Percentiles rank a stretch among this genome's conserved stretches.
phyloP scores from a whole-genome alignment of 1,140 invertebrate species.

The Coboldia fuscipes region DNA sequence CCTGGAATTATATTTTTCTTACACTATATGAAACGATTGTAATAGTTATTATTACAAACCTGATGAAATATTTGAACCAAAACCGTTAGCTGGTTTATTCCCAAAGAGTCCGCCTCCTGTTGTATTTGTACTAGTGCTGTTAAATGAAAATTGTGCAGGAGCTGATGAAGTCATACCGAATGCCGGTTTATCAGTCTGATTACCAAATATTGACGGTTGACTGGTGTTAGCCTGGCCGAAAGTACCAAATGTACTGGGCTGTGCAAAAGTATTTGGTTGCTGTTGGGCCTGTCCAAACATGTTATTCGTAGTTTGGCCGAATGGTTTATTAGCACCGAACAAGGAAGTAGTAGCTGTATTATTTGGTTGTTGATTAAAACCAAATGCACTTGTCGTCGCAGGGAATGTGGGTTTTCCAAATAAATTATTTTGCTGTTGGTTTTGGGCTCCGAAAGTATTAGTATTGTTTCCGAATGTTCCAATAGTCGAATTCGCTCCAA shows the following conservation, averaged over 20 bases:
- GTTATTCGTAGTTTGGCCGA: constrained; percentile 14
- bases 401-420: constrained; percentile 8
- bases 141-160: constrained; percentile 22
- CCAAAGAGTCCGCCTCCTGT: constrained; percentile 14
- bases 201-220: constrained; percentile 21
- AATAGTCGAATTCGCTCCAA: constrained; percentile 16
- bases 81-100: constrained; percentile 19
- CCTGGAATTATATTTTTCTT: background rate
- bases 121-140: constrained; percentile 14
- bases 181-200: constrained; percentile 28
- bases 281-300: constrained; percentile 16
- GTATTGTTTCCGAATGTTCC: background rate
- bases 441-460: background rate
- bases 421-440: constrained; percentile 14
- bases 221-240: constrained; percentile 14
- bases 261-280: constrained; percentile 20
- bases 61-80: too few relatives aligned
- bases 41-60: too few relatives aligned
- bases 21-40: too few relatives aligned
- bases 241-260: constrained; percentile 19
- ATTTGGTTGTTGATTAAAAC: constrained; percentile 16
- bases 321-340: constrained; percentile 20
- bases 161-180: constrained; percentile 25
- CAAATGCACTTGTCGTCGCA: constrained; percentile 16
- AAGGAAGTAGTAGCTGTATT: constrained; percentile 6